Base-by-base conservation (phyloP, 1,140 invertebrate genomes). In the Hetaerina americana region DNA sequence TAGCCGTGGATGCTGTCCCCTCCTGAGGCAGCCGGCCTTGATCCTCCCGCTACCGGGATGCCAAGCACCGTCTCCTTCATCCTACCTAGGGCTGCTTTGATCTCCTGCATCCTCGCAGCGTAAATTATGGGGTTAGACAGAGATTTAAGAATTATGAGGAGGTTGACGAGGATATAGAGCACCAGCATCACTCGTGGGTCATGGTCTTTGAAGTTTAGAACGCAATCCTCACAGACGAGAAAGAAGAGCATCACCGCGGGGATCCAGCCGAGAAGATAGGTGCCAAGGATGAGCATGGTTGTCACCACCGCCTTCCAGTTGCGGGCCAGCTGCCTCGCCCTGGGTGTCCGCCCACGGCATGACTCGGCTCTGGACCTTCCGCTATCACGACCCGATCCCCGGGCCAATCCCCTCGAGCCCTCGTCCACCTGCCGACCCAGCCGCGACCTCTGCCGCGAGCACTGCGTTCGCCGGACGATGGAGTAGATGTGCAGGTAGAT, bases 41-140 rank as follows among this genome's bases (percentile, higher is more conserved):
- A 18, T 3, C 40, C 40, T 2, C 40, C 40, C n/a, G n/a, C n/a
- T n/a, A n/a, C n/a, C 22, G 22, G 12, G 49, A 12, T 22, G 27
- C 67, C 67, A 24, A 26, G 26, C 2, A 68, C 26, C 25, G 25
- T 18, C 12, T 26, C 67, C 67, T 28, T 26, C 67, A 68, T 68
- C 67, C 15, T 68, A 15, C 26, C 27, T 25, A 68, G 67, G 27
- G 67, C 67, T 28, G 86, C 85, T 80, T 86, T 83, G 66, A 89
- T 87, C 72, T 90, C 87, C 27, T 83, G 82, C 83, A 90, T 89
- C 68, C 89, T 78, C 1, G 87, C 83, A 2, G 88, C 87, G 76
- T 90, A 91, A 49, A 90, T 89, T 66, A 90, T 86, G 0, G 89
- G 88, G 78, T 90, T 88, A 27, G 85, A 81, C 8, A 88, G 76